phyloP scores from a whole-genome alignment of 2,113 vertebrate species.

The Nymphicus hollandicus region DNA sequence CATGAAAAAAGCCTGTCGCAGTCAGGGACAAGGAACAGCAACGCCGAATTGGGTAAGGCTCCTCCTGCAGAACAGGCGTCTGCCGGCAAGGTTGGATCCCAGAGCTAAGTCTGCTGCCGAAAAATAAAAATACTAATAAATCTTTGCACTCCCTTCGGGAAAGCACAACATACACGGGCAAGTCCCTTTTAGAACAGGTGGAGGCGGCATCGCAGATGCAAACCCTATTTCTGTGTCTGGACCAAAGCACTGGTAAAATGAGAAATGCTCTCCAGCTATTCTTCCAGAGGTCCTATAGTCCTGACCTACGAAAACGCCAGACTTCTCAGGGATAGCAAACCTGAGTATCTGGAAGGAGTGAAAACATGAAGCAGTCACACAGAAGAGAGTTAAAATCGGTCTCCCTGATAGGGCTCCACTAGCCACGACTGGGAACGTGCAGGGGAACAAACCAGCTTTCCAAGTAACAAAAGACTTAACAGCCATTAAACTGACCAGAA shows the following conservation, averaged over 20 bases:
- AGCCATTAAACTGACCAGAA: constrained; percentile 11
- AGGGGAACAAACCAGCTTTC: not conserved
- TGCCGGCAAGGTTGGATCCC: constrained; percentile 58
- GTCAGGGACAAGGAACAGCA: constrained; percentile 69
- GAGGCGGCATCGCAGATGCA: not conserved
- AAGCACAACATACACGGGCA: not conserved
- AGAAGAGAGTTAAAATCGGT: constrained; percentile 8
- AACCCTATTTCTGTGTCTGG: not conserved
- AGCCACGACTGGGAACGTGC: not conserved
- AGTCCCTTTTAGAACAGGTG: constrained; percentile 5
- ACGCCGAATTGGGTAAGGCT: constrained; percentile 70
- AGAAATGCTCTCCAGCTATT: not conserved
- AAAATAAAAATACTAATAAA: not conserved
- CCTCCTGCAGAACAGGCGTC: constrained; percentile 68
- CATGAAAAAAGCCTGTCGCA: constrained; percentile 71
- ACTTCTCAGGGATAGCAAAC: constrained; percentile 27
- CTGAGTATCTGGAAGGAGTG: constrained; percentile 37
- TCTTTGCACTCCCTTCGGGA: not conserved
- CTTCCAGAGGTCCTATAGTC: not conserved
- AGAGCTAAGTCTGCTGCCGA: constrained; percentile 67
- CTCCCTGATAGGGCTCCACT: not conserved
- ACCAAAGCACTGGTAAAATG: not conserved
- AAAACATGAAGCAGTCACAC: constrained; percentile 13
- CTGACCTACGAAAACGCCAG: not conserved
- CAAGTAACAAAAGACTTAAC: not conserved